phyloP scores from a whole-genome alignment of 2,113 vertebrate genomes.

The Hepsetus odoe region DNA sequence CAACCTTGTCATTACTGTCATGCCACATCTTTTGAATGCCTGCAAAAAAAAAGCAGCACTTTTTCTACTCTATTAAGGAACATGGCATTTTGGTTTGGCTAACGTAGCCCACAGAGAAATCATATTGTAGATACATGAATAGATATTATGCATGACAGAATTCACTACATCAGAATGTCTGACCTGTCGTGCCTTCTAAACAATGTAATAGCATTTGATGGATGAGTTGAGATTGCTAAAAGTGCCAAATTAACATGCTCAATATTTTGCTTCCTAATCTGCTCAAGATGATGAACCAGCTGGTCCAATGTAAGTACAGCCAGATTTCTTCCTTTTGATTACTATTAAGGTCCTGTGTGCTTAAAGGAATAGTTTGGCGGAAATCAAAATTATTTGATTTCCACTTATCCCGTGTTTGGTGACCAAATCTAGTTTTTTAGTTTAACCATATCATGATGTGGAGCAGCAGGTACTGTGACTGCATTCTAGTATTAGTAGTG shows the following conservation, averaged over 20 bases:
- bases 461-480: too few relatives aligned
- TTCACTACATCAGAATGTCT: slow-evolving; percentile 25
- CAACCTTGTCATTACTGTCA: slow-evolving; percentile 16
- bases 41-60: neutral
- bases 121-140: neutral
- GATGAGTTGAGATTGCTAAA: neutral
- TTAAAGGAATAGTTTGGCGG: too few relatives aligned
- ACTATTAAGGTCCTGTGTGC: neutral
- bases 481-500: too few relatives aligned
- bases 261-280: slow-evolving; percentile 66
- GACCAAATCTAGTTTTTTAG: too few relatives aligned
- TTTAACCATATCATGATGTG: too few relatives aligned
- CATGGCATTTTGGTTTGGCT: slow-evolving; percentile 8
- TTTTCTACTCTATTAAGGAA: slow-evolving; percentile 7
- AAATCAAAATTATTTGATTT: too few relatives aligned
- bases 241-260: slow-evolving; percentile 56
- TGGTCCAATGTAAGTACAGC: slow-evolving; percentile 89
- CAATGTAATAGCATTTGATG: neutral
- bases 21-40: slow-evolving; percentile 20
- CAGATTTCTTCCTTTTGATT: slow-evolving; percentile 19
- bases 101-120: neutral
- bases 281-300: slow-evolving; percentile 93
- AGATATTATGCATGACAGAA: slow-evolving; percentile 27
- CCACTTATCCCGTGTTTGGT: too few relatives aligned
- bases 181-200: slow-evolving; percentile 18